These are phyloP conservation scores for Setipinna tenuifilis DNA, from an alignment of 2,797 vertebrate species.

Conservation along the genomic window DNA sequence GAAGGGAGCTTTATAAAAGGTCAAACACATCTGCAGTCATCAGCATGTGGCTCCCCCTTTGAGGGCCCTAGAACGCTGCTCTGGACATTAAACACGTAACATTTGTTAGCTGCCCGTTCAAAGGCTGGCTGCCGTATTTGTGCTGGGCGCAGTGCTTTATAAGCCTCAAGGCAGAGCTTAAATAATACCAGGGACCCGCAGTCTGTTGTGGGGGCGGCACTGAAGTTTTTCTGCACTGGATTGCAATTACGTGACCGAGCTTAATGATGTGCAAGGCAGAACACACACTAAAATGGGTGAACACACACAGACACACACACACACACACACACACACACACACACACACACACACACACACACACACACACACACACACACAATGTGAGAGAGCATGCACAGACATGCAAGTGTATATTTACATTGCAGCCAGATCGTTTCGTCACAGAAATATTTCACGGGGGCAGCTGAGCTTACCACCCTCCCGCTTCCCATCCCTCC, in stretches of 20 bases:
- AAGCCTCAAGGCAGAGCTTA: constrained; percentile 48
- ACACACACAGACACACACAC: neutral
- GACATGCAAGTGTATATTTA: constrained; percentile 13
- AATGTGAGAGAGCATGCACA: neutral
- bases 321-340: neutral
- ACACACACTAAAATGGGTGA: neutral
- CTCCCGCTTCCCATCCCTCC: neutral
- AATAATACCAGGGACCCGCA: constrained; percentile 49
- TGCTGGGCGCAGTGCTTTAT: constrained; percentile 47
- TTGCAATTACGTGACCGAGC: constrained; percentile 52
- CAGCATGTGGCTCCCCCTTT: constrained; percentile 44
- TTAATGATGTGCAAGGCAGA: constrained; percentile 44
- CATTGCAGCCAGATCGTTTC: neutral
- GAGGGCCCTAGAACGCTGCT: constrained; percentile 28
- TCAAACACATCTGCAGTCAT: constrained; percentile 52
- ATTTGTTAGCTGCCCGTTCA: constrained; percentile 53
- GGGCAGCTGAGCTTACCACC: constrained; percentile 4
- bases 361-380: neutral
- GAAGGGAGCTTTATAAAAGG: constrained; percentile 48
- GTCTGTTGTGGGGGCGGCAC: constrained; percentile 20
- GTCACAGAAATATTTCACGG: constrained; percentile 9
- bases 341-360: constrained; percentile 12
- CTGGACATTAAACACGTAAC: constrained; percentile 46
- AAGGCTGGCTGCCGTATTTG: constrained; percentile 51
- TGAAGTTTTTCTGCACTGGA: constrained; percentile 49